Base-by-base conservation (phyloP, 2,888 invertebrate species). In the Norana najaformis region DNA sequence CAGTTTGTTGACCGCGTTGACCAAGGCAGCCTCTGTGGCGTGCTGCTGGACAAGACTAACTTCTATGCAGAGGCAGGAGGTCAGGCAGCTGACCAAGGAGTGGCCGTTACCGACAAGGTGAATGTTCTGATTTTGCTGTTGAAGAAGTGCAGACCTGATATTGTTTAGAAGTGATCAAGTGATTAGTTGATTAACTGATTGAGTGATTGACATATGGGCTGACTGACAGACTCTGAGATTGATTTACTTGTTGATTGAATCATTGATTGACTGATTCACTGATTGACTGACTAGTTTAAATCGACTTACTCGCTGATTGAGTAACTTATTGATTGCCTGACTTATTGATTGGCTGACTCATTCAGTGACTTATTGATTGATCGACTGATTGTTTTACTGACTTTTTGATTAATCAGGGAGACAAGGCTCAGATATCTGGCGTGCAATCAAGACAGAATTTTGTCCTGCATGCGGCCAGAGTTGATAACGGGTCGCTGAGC, bases 61-160 rank as follows among this genome's bases (percentile, higher is more conserved):
- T 99, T 99, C 95, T 99, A 99, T 95, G 98, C 99, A 0, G 99
- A 99, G 95, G 97, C 98, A 95, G 99, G 99, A 91, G 99, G 99
- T 30, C 99, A 99, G 95, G 98, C 97, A 93, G 98, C 96, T 94
- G 99, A 99, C 95, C 97, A 97, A 94, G 99, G 99, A 37, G 36
- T 20, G 35, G 38, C 83, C 30, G 85, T 41, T 38, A 89, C 83
- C 5, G 85, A 89, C 38, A 36, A 83, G 85, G 89, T 89, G 69
- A 35, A 47, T 20, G 23, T 47, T 23, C 69, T n/a, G 1, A 4
- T 69, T n/a, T n/a, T 69, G 69, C 5, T 11, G 1, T 41, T 41
- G 1, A 16, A 11, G 1, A 41, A 41, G 18, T 41, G 14, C 14
- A n/a, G 23, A 14, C 20, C 16, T 20, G 30, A 20, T 85, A 18